Evolutionary conservation across 2,113 vertebrate genomes (phyloP).

Genomic region (Climacteris rufus): DNA sequence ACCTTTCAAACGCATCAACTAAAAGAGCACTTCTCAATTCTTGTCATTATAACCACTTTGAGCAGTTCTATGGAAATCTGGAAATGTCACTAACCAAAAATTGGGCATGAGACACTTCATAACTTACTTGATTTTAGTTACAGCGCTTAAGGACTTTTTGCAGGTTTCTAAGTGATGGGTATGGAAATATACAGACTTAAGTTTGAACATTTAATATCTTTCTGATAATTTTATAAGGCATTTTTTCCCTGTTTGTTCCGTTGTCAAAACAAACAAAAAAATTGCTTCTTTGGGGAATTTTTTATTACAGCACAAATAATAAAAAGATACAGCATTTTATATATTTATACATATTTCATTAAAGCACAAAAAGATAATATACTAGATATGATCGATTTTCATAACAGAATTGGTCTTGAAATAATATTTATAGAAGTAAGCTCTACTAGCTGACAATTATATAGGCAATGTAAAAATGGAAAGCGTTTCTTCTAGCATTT

Average conservation of each 20-base stretch:
- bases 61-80: background rate
- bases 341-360: background rate
- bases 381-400: background rate
- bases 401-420: background rate
- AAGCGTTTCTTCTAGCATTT: background rate
- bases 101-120: background rate
- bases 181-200: background rate
- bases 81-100: background rate
- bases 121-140: background rate
- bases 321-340: background rate
- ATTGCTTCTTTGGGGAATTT: background rate
- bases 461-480: background rate
- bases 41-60: constrained; percentile 6
- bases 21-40: constrained; percentile 32
- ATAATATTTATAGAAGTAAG: background rate
- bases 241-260: background rate
- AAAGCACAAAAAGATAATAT: background rate
- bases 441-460: background rate
- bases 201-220: background rate
- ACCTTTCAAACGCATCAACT: constrained; percentile 30
- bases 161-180: background rate
- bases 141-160: background rate
- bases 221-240: background rate
- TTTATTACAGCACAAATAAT: background rate
- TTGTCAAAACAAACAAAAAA: background rate